These are phyloP conservation scores for Ennomos erosarius DNA, from an alignment of 2,888 invertebrate species.

Conservation along the genomic window DNA sequence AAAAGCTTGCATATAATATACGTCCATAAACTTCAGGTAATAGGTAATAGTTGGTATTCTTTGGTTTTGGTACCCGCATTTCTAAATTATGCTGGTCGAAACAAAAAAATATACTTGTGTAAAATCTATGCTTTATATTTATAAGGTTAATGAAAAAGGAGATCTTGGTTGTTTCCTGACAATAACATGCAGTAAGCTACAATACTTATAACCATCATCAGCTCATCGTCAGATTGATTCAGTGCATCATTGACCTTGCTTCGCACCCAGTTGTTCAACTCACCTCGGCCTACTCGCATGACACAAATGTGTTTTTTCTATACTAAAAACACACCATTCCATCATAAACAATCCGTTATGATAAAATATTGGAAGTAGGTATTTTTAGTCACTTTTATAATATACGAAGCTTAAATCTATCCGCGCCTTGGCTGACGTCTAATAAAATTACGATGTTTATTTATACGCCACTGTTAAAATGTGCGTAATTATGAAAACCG, in stretches of 20 bases:
- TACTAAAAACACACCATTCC: conserved; percentile 18
- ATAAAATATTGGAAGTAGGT: conserved; percentile 23
- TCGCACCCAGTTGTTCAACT: conserved; percentile 6
- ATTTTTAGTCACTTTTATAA: conserved; percentile 24
- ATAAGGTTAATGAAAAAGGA: not conserved
- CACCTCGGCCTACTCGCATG: conserved; percentile 8
- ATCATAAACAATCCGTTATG: conserved; percentile 20
- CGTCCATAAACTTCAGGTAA: no score
- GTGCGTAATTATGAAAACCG: conserved; percentile 37
- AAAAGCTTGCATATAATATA: no score
- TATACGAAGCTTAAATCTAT: conserved; percentile 35
- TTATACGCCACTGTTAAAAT: conserved; percentile 37
- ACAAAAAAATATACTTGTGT: no score
- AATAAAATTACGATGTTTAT: conserved; percentile 42
- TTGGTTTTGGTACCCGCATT: no score
- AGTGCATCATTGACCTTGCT: conserved; percentile 13
- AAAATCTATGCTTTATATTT: no score
- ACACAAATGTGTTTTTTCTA: conserved; percentile 23
- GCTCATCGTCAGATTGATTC: conserved; percentile 11
- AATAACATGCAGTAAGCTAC: no score
- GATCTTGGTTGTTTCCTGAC: not conserved
- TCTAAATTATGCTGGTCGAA: no score
- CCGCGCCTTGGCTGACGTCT: conserved; percentile 31
- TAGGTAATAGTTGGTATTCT: no score
- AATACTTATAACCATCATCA: conserved; percentile 5